These are phyloP conservation scores for Forbesichthys papilliferus DNA, from an alignment of 2,113 vertebrate species.

Conservation along the genomic window DNA sequence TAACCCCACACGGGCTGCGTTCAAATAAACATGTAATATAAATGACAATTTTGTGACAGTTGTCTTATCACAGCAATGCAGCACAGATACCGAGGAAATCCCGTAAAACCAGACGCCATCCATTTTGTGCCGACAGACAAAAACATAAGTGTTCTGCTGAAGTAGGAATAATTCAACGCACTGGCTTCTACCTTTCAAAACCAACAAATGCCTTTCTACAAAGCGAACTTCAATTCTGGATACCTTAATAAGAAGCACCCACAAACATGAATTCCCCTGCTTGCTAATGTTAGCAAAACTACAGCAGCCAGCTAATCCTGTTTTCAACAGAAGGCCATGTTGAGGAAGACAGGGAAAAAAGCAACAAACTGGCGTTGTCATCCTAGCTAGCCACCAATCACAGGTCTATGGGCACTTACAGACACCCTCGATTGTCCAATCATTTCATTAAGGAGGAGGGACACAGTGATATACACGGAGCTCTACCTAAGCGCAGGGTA, in stretches of 20 bases:
- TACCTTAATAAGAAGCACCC: background rate
- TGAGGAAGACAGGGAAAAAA: slow-evolving; percentile 60
- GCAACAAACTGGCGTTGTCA: slow-evolving; percentile 68
- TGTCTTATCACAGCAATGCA: background rate
- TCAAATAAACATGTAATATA: background rate
- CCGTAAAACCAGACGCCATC: slow-evolving; percentile 46
- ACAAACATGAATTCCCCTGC: background rate
- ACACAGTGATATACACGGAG: slow-evolving; percentile 58
- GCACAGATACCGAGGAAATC: slow-evolving; percentile 19
- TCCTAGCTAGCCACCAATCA: slow-evolving; percentile 69
- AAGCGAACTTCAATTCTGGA: background rate
- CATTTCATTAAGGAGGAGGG: slow-evolving; percentile 56
- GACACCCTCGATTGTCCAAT: slow-evolving; percentile 60
- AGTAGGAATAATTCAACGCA: slow-evolving; percentile 18
- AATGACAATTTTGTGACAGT: background rate
- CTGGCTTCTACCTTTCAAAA: background rate
- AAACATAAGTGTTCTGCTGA: slow-evolving; percentile 11
- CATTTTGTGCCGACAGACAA: slow-evolving; percentile 54
- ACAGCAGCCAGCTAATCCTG: slow-evolving; percentile 30
- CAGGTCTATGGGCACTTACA: slow-evolving; percentile 19
- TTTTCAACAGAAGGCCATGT: slow-evolving; percentile 67
- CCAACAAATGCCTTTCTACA: no score
- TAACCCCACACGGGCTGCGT: background rate
- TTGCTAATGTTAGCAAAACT: slow-evolving; percentile 40
- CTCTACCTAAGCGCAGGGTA: slow-evolving; percentile 70